Percentiles rank a stretch among this genome's conserved stretches.
Evolutionary conservation across 2,888 invertebrate species (phyloP).

Genomic region (Myathropa florea): DNA sequence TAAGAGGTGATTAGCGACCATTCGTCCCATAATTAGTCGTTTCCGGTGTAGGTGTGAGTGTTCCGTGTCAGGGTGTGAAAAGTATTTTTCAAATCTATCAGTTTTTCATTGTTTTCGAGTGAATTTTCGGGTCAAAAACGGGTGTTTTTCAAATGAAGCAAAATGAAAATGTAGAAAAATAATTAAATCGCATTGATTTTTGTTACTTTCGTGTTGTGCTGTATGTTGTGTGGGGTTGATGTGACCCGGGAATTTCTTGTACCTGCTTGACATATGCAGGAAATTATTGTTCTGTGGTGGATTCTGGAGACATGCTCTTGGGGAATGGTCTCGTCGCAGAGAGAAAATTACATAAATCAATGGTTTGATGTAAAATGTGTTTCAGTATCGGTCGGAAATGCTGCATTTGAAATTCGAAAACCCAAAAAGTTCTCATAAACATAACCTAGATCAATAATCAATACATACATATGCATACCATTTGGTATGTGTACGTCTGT

Average conservation of each 20-base stretch:
- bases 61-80: conserved; percentile 40
- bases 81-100: conserved; percentile 10
- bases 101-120: conserved; percentile 45
- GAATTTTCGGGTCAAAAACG: conserved; percentile 54
- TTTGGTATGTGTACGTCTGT: background rate
- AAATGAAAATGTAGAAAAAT: background rate
- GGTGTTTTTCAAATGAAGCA: background rate
- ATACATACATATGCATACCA: conserved; percentile 32
- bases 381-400: background rate
- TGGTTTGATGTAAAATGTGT: background rate
- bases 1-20: conserved; percentile 10
- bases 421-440: conserved; percentile 64
- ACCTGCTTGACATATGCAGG: conserved; percentile 49
- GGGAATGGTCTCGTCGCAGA: background rate
- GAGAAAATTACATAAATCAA: conserved; percentile 56
- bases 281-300: conserved; percentile 39
- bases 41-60: conserved; percentile 5
- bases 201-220: background rate
- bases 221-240: background rate
- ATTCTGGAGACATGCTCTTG: background rate
- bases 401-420: conserved; percentile 24
- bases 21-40: background rate
- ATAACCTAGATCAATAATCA: conserved; percentile 74
- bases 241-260: conserved; percentile 60
- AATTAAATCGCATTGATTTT: conserved; percentile 42